phyloP scores from a whole-genome alignment of 2,888 invertebrate species.

The Halictus ligatus region DNA sequence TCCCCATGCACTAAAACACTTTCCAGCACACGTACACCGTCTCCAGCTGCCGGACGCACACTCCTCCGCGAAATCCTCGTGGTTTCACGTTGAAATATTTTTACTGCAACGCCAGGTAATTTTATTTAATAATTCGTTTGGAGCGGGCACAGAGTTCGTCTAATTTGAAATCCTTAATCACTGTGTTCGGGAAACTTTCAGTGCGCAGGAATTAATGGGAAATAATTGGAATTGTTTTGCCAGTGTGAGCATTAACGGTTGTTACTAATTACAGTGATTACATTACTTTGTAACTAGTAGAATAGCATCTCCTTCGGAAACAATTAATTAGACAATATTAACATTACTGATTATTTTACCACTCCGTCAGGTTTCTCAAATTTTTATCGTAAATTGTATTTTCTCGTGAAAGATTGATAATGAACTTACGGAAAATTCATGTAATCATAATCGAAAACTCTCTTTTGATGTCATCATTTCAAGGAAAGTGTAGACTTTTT shows the following conservation, averaged over 20 bases:
- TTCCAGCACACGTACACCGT: not conserved
- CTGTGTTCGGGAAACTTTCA: not conserved
- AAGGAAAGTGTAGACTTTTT: too few relatives aligned
- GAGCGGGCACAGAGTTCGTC: not conserved
- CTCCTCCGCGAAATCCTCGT: not conserved
- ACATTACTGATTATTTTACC: too few relatives aligned
- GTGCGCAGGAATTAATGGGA: not conserved
- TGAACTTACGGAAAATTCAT: too few relatives aligned
- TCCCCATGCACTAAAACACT: constrained; percentile 10
- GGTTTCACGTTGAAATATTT: not conserved
- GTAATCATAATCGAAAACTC: too few relatives aligned
- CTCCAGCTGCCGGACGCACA: not conserved
- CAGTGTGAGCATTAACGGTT: not conserved
- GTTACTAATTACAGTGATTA: not conserved
- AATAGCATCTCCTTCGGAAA: not conserved
- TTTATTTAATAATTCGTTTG: not conserved
- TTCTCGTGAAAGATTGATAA: too few relatives aligned
- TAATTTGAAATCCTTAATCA: not conserved
- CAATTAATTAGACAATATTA: not conserved
- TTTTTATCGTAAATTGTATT: too few relatives aligned
- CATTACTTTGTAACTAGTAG: not conserved
- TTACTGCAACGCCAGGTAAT: not conserved
- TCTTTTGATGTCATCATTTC: too few relatives aligned
- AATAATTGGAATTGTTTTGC: not conserved
- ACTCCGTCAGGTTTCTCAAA: too few relatives aligned